Conservation (phyloP, 1,140 invertebrate genomes). For the Drosophila leontia region DNA sequence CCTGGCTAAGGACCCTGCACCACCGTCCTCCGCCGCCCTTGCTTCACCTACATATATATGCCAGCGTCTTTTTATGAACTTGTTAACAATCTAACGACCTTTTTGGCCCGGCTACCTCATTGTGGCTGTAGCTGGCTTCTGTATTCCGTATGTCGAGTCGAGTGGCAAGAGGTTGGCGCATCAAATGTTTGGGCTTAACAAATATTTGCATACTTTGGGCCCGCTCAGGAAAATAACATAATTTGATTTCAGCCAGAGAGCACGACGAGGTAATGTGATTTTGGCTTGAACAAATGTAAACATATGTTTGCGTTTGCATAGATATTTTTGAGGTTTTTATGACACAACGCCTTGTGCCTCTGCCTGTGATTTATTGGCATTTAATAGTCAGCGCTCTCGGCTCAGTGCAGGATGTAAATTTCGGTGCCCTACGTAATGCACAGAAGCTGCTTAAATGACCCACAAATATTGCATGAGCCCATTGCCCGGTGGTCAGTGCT, state of each 20-base stretch:
- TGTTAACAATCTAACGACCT: slow-evolving; percentile 83
- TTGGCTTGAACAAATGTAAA: slow-evolving; percentile 52
- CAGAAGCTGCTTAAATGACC: slow-evolving; percentile 46
- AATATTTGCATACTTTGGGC: slow-evolving; percentile 81
- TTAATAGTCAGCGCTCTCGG: slow-evolving; percentile 12
- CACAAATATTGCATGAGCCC: slow-evolving; percentile 65
- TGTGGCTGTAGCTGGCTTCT: slow-evolving; percentile 30
- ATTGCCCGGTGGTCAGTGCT: slow-evolving; percentile 29
- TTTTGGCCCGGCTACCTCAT: slow-evolving; percentile 46
- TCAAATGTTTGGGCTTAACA: slow-evolving; percentile 71
- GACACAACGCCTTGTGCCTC: background rate
- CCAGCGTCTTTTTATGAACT: slow-evolving; percentile 80
- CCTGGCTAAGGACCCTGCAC: slow-evolving; percentile 17
- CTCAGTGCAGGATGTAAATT: slow-evolving; percentile 9
- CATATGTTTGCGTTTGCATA: slow-evolving; percentile 35
- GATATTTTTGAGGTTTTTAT: slow-evolving; percentile 17
- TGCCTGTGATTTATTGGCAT: slow-evolving; percentile 27
- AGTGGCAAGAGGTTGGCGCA: slow-evolving; percentile 49
- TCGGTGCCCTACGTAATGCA: slow-evolving; percentile 17
- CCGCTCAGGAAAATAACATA: slow-evolving; percentile 78
- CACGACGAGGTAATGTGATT: slow-evolving; percentile 60
- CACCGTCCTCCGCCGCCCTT: background rate
- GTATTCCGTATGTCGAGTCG: slow-evolving; percentile 32
- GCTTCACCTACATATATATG: slow-evolving; percentile 13
- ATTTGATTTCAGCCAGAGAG: slow-evolving; percentile 64